These are phyloP conservation scores for Podarcis lilfordi DNA, from an alignment of 2,797 vertebrate species.

Conservation along the genomic window DNA sequence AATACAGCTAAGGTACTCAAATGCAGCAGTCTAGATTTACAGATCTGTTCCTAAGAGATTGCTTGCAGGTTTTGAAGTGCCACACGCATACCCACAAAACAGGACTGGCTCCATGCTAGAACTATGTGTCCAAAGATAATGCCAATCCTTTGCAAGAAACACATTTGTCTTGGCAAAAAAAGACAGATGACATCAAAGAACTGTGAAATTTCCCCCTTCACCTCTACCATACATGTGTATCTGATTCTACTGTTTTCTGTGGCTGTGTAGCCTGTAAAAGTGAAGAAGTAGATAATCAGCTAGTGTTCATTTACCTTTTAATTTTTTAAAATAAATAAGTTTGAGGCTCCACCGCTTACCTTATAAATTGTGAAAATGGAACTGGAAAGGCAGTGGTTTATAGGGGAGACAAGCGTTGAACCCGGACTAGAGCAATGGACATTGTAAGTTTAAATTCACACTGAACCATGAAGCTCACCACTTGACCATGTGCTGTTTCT, in stretches of 20 bases:
- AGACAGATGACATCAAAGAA: slow-evolving; percentile 4
- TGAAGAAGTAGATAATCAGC: neutral
- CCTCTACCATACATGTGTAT: neutral
- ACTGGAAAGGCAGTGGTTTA: neutral
- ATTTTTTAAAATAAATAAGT: neutral
- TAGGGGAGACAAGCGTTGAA: neutral
- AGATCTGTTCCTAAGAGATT: slow-evolving; percentile 13
- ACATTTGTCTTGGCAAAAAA: neutral
- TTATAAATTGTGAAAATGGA: neutral
- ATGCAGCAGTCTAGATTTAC: neutral
- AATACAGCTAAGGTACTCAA: slow-evolving; percentile 32
- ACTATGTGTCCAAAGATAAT: slow-evolving; percentile 4
- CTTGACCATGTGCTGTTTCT: neutral
- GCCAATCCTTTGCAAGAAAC: slow-evolving; percentile 3
- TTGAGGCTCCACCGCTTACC: neutral
- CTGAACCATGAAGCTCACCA: neutral
- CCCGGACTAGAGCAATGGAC: neutral
- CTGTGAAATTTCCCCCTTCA: neutral
- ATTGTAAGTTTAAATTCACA: neutral
- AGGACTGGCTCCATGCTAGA: neutral
- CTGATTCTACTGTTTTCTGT: neutral
- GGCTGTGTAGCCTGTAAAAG: neutral
- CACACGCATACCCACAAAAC: neutral
- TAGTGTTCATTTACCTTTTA: no score
- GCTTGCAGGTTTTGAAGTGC: neutral